A percentile compares a stretch with the other conserved stretches of the same genome.
These are phyloP conservation scores for Eleginops maclovinus DNA, from an alignment of 2,113 vertebrate species.

Conservation along the genomic window DNA sequence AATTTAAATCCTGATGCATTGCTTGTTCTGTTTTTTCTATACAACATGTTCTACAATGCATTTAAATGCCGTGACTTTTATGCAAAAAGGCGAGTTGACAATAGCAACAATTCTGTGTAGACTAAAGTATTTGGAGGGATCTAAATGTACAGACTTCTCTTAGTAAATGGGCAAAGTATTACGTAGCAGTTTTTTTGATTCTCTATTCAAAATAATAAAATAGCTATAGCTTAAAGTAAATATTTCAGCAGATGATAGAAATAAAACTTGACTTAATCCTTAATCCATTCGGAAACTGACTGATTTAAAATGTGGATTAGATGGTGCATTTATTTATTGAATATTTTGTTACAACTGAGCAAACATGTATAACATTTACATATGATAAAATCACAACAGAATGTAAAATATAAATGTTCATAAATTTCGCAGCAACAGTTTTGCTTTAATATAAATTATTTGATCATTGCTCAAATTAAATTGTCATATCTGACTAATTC, in stretches of 20 bases:
- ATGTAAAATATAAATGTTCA: not conserved
- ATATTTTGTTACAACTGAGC: not conserved
- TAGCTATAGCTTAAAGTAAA: too few species aligned
- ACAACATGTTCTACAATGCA: not conserved
- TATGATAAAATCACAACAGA: not conserved
- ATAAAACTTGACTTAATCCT: not conserved
- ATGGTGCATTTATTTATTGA: not conserved
- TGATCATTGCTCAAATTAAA: too few species aligned
- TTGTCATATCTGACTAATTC: too few species aligned
- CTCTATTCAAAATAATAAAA: not conserved
- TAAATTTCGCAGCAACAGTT: not conserved
- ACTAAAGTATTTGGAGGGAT: not conserved
- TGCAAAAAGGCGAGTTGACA: constrained; percentile 18
- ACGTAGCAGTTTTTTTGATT: not conserved
- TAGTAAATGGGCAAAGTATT: not conserved
- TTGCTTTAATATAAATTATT: not conserved
- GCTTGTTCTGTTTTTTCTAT: constrained; percentile 10
- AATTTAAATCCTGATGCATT: constrained; percentile 5
- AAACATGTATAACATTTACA: not conserved
- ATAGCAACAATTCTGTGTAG: not conserved
- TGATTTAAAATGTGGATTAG: not conserved
- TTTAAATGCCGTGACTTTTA: not conserved
- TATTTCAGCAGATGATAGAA: not conserved
- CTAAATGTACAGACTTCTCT: not conserved
- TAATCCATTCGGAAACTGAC: too few species aligned